phyloP scores from a whole-genome alignment of 2,888 invertebrate species.

The Eupithecia vulgata region DNA sequence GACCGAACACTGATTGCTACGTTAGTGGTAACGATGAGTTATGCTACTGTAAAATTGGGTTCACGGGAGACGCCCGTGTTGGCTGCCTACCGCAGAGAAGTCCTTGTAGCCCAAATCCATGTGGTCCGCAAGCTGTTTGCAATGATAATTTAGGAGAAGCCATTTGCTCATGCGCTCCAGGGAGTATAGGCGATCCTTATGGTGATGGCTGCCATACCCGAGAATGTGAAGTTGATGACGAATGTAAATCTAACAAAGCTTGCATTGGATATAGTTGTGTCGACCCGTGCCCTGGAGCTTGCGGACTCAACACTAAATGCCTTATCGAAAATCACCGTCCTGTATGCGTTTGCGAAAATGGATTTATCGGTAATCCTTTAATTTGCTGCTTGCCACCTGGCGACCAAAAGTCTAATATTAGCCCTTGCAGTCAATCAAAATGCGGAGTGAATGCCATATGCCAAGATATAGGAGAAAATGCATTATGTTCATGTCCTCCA shows the following conservation, averaged over 20 bases:
- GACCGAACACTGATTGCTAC: constrained; percentile 92
- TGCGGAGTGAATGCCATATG: constrained; percentile 93
- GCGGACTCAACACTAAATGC: constrained; percentile 90
- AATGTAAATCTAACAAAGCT: constrained; percentile 88
- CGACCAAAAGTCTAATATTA: constrained; percentile 77
- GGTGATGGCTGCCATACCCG: constrained; percentile 90
- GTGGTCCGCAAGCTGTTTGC: constrained; percentile 91
- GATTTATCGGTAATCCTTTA: constrained; percentile 90
- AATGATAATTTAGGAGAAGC: constrained; percentile 87
- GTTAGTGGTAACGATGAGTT: constrained; percentile 91
- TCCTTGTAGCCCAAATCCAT: constrained; percentile 91
- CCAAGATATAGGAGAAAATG: constrained; percentile 86
- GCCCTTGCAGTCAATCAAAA: constrained; percentile 89
- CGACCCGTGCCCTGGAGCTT: constrained; percentile 92
- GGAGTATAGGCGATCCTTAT: constrained; percentile 90
- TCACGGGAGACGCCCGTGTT: constrained; percentile 90
- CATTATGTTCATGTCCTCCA: constrained; percentile 90
- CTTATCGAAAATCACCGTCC: constrained; percentile 91
- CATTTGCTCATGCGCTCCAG: constrained; percentile 89
- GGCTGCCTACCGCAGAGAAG: constrained; percentile 89
- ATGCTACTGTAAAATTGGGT: constrained; percentile 91
- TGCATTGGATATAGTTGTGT: constrained; percentile 92
- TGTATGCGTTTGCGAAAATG: constrained; percentile 89
- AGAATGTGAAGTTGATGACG: constrained; percentile 91
- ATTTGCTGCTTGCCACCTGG: constrained; percentile 87